These are phyloP conservation scores for Penelope pileata DNA, from an alignment of 2,113 vertebrate species.

Conservation along the genomic window DNA sequence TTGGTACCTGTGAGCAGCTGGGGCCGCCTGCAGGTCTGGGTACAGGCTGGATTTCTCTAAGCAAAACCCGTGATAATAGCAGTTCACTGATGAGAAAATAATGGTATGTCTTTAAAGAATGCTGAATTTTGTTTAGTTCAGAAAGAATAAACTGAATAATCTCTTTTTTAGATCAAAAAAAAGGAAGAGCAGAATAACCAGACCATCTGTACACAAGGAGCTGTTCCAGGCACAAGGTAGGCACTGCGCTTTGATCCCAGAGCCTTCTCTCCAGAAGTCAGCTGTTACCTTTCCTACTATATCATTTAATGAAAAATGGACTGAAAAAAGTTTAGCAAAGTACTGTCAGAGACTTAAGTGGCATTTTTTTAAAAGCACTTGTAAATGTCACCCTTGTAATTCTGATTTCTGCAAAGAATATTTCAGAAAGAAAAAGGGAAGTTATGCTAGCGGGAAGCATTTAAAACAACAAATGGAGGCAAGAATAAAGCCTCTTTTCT, in stretches of 20 bases:
- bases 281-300: not conserved
- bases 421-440: not conserved
- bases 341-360: too few relatives aligned
- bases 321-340: too few relatives aligned
- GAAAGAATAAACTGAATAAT: not conserved
- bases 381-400: not conserved
- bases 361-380: not conserved
- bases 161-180: not conserved
- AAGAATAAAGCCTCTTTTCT: not conserved
- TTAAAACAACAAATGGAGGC: not conserved
- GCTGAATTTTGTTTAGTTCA: not conserved
- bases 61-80: not conserved
- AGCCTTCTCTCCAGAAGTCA: not conserved
- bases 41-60: not conserved
- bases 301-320: not conserved
- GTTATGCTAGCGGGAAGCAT: rapidly evolving
- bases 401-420: not conserved
- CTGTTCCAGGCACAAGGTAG: not conserved
- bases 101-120: not conserved
- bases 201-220: not conserved
- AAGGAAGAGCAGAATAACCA: not conserved
- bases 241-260: rapidly evolving
- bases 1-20: not conserved
- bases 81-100: not conserved
- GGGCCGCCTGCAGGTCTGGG: not conserved